Percentiles rank a stretch among this genome's conserved stretches.
phyloP scores from a whole-genome alignment of 2,888 invertebrate genomes.

The Drosophila emarginata region DNA sequence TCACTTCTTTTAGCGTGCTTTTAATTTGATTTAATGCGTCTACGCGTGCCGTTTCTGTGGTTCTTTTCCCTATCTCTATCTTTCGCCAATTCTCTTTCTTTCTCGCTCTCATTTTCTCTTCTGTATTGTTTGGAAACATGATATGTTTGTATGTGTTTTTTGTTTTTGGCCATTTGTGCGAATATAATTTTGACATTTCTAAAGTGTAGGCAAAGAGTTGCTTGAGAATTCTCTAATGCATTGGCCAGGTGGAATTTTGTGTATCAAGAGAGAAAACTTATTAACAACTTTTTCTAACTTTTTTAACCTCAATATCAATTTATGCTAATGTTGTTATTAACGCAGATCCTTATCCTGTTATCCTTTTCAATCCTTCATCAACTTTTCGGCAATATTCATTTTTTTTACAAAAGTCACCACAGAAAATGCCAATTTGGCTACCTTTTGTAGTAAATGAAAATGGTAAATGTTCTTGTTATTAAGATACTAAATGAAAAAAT shows the following conservation, averaged over 20 bases:
- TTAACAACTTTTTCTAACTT: neutral
- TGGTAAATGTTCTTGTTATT: too few species aligned
- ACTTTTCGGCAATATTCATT: constrained; percentile 46
- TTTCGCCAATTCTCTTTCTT: neutral
- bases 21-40: constrained; percentile 79
- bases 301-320: neutral
- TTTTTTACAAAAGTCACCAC: constrained; percentile 50
- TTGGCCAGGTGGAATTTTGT: neutral
- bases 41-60: constrained; percentile 59
- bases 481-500: too few species aligned
- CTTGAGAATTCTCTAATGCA: neutral
- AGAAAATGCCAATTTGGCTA: constrained; percentile 58
- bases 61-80: constrained; percentile 19
- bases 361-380: constrained; percentile 7
- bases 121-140: constrained; percentile 33
- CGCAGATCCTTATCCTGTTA: neutral
- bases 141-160: constrained; percentile 21
- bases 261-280: neutral
- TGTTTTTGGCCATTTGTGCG: constrained; percentile 52
- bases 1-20: constrained; percentile 69
- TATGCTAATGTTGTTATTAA: neutral
- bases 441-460: constrained; percentile 17
- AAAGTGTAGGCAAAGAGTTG: constrained; percentile 38
- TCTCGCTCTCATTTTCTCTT: constrained; percentile 10
- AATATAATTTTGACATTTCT: constrained; percentile 48